phyloP scores from a whole-genome alignment of 2,888 invertebrate species.

The Caenorhabditis angaria region DNA sequence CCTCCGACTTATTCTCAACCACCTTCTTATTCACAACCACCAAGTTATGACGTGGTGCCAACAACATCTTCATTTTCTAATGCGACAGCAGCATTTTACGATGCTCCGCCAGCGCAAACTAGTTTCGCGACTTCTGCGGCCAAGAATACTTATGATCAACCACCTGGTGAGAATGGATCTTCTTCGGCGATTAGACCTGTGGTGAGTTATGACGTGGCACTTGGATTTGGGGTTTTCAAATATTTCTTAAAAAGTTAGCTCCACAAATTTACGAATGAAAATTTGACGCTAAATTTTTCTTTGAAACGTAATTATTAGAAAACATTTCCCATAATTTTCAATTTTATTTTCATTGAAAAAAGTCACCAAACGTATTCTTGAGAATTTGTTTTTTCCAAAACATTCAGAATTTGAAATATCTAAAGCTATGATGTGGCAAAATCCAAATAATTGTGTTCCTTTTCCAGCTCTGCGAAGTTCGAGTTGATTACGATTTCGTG shows the following conservation, averaged over 20 bases:
- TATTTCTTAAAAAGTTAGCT: background rate
- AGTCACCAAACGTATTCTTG: too few species aligned
- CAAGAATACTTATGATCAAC: constrained; percentile 31
- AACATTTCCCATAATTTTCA: too few species aligned
- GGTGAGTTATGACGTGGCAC: too few species aligned
- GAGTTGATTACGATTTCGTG: constrained; percentile 55
- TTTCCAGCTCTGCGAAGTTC: constrained; percentile 47
- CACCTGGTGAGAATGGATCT: constrained; percentile 7
- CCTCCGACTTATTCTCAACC: constrained; percentile 15
- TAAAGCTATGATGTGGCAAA: too few species aligned
- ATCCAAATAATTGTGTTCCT: too few species aligned
- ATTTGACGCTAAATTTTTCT: too few species aligned
- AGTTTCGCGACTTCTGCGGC: background rate
- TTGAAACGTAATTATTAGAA: too few species aligned
- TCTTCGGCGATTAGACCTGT: constrained; percentile 20
- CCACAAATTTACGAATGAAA: background rate
- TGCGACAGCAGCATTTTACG: constrained; percentile 17
- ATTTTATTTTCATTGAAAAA: too few species aligned
- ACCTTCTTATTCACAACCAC: constrained; percentile 23
- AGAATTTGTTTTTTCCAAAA: too few species aligned
- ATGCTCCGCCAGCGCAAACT: constrained; percentile 28
- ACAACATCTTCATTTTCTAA: too few species aligned
- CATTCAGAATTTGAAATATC: too few species aligned
- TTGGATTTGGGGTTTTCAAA: background rate
- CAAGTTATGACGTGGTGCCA: constrained; percentile 35